Conservation (phyloP, 2,888 invertebrate species). For the Ophion ellenae region DNA sequence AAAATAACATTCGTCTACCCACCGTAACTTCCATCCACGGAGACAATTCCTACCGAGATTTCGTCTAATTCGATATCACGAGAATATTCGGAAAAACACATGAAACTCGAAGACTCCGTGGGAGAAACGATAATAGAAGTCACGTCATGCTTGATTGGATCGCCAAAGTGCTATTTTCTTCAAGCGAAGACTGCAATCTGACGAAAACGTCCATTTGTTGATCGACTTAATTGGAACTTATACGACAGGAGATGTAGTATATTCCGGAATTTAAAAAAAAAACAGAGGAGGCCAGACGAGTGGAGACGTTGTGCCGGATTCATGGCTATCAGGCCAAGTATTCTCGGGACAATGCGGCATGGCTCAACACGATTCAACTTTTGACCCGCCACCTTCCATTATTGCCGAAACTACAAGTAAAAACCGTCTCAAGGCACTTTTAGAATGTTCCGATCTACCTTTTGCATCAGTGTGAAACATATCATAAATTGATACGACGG, state of each 20-base stretch:
- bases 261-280: background rate
- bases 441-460: too few species aligned
- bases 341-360: constrained; percentile 1
- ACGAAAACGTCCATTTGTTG: constrained; percentile 26
- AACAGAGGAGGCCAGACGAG: background rate
- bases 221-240: constrained; percentile 13
- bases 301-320: background rate
- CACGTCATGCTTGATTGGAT: constrained; percentile 1
- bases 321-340: background rate
- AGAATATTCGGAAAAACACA: background rate
- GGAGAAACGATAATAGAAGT: background rate
- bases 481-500: too few species aligned
- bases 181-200: background rate
- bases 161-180: constrained; percentile 10
- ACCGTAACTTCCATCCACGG: background rate
- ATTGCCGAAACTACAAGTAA: background rate
- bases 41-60: background rate
- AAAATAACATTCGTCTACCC: background rate
- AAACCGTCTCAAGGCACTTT: background rate
- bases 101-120: too few species aligned
- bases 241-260: background rate
- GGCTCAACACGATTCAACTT: background rate
- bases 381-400: background rate
- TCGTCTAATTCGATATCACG: background rate
- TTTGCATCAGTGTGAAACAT: too few species aligned